phyloP scores from a whole-genome alignment of 1,140 invertebrate species.

The Tribolium castaneum region DNA sequence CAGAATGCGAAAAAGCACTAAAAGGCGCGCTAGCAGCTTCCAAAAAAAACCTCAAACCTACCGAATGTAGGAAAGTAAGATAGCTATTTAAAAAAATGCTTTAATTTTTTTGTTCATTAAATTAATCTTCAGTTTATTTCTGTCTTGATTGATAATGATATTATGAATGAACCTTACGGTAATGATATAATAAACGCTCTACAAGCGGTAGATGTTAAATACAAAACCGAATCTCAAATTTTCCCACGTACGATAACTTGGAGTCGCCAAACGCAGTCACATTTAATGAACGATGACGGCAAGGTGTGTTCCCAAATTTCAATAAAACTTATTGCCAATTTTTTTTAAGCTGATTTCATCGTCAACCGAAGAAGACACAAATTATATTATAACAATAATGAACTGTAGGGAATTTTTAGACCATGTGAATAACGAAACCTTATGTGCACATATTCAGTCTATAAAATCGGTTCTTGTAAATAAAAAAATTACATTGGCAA shows the following conservation, averaged over 20 bases:
- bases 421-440: slow-evolving; percentile 59
- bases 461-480: slow-evolving; percentile 53
- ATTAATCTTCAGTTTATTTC: slow-evolving; percentile 63
- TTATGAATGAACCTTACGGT: slow-evolving; percentile 60
- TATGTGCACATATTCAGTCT: slow-evolving; percentile 58
- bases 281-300: slow-evolving; percentile 47
- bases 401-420: slow-evolving; percentile 61
- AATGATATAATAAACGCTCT: slow-evolving; percentile 57
- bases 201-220: slow-evolving; percentile 54
- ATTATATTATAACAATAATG: slow-evolving; percentile 64
- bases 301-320: slow-evolving; percentile 13
- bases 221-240: slow-evolving; percentile 58
- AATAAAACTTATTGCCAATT: not conserved
- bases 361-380: slow-evolving; percentile 50
- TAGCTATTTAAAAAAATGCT: slow-evolving; percentile 17
- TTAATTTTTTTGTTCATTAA: not conserved
- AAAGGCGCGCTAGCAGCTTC: slow-evolving; percentile 57
- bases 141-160: slow-evolving; percentile 65
- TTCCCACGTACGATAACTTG: slow-evolving; percentile 66
- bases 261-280: slow-evolving; percentile 61
- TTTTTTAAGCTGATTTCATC: slow-evolving; percentile 55
- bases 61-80: slow-evolving; percentile 68
- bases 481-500: slow-evolving; percentile 63
- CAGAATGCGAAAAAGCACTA: slow-evolving; percentile 61
- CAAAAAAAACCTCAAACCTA: slow-evolving; percentile 65